Evolutionary conservation across 2,113 vertebrate species (phyloP).

Genomic region (Microtus richardsoni): DNA sequence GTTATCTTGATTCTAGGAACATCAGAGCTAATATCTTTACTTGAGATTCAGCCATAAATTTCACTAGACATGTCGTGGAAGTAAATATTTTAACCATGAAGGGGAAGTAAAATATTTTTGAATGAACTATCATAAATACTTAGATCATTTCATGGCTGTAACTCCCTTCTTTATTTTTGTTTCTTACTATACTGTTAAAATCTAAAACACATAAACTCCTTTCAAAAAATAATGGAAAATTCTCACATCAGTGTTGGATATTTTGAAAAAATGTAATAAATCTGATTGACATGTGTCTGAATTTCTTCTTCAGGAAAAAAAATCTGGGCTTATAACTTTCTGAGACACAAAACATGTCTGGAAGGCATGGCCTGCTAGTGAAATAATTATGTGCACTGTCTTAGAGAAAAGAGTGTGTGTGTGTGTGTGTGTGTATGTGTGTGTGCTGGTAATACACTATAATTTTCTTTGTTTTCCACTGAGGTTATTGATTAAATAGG

Average conservation of each 20-base stretch:
- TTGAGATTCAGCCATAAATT: not conserved
- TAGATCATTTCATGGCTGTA: not conserved
- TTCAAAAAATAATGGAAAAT: conserved; percentile 28
- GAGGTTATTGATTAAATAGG: not conserved
- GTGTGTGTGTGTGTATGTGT: not conserved
- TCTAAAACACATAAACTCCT: conserved; percentile 22
- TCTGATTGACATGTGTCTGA: not conserved
- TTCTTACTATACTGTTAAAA: conserved; percentile 17
- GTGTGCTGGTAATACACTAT: no score
- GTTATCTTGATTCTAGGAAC: not conserved
- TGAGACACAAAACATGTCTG: not conserved
- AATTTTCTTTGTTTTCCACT: not conserved
- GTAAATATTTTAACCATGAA: conserved; percentile 39
- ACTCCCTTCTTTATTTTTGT: not conserved
- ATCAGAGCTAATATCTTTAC: not conserved
- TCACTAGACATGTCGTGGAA: not conserved
- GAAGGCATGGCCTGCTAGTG: not conserved
- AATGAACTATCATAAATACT: not conserved
- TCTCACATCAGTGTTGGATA: not conserved
- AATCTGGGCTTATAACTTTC: conserved; percentile 43
- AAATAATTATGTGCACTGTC: not conserved
- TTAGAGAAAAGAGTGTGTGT: not conserved
- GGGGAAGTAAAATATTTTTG: not conserved
- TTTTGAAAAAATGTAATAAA: conserved; percentile 46
- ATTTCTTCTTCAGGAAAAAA: conserved; percentile 29